Evolutionary conservation across 1,140 invertebrate genomes (phyloP), one percentile per base, ranked within the genome.

Genomic region (Hypothenemus hampei): DNA sequence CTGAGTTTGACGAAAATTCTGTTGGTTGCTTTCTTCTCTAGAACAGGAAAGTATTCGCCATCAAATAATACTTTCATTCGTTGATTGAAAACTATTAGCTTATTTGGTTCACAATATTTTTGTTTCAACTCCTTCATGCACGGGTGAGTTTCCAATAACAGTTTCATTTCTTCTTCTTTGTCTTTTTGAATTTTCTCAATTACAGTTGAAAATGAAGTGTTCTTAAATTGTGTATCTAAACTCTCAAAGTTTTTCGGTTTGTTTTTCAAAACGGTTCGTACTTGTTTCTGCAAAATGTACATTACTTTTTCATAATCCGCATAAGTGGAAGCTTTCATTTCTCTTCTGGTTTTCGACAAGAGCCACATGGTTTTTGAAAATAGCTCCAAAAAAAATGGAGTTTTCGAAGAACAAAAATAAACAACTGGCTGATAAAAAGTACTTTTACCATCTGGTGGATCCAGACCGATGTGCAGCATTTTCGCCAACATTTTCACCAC

Each of bases 341-440:
- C 68, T 20, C 60, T 54, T 48, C 67, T 59, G 1, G 68, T 70
- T 53, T 64, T 63, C 6, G 68, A 69, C 23, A 70, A 50, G 6
- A 69, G 39, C 67, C 65, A 67, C 65, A 70, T 68, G 0, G 64
- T 61, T 39, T 66, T 52, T 3, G 65, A 69, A 55, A 70, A 70
- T 19, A 70, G 40, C 53, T 70, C 68, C 6, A 61, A 57, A 45
- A 70, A 64, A 50, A 70, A 69, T 15, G 65, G 58, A 7, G 44
- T 48, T 49, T 59, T 64, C 8, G 60, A 46, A 8, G 57, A 57
- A 19, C 52, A 61, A 37, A 58, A 62, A 48, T 68, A 69, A 13
- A 69, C 44, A 15, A 65, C 45, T 3, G 67, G 67, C 29, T 69
- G 67, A 43, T 65, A 68, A 33, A 60, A 65, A 0, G 63, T 53